Percentiles rank a stretch among this genome's conserved stretches.
Conservation (phyloP, 1,140 invertebrate species). For the Hyposmocoma kahamanoa region DNA sequence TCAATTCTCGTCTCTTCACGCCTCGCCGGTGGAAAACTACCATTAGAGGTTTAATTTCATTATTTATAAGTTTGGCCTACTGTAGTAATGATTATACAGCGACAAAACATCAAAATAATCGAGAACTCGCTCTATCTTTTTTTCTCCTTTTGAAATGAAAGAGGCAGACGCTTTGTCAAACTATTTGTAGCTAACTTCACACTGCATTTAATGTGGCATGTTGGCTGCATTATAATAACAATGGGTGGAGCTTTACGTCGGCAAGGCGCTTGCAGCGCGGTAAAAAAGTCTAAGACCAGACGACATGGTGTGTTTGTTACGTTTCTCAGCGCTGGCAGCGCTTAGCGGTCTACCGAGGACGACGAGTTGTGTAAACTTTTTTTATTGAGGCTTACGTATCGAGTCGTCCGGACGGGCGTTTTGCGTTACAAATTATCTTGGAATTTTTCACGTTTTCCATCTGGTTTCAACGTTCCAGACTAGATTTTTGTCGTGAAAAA, state of each 20-base stretch:
- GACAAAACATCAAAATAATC: too few species aligned
- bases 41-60: too few species aligned
- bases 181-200: conserved; percentile 38
- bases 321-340: conserved; percentile 1
- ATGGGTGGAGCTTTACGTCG: conserved; percentile 35
- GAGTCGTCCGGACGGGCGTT: conserved; percentile 39
- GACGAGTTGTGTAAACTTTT: conserved; percentile 60
- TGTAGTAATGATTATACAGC: too few species aligned
- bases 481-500: not conserved
- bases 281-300: not conserved
- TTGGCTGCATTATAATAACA: conserved; percentile 71
- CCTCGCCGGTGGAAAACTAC: too few species aligned
- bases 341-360: conserved; percentile 21
- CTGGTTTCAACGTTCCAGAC: conserved; percentile 8
- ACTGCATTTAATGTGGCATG: conserved; percentile 46
- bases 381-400: conserved; percentile 62
- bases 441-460: conserved; percentile 22
- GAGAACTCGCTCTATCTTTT: too few species aligned
- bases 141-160: too few species aligned
- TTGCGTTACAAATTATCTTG: conserved; percentile 17
- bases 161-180: too few species aligned
- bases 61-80: too few species aligned
- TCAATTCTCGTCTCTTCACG: too few species aligned
- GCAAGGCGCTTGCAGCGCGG: conserved; percentile 35
- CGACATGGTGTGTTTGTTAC: conserved; percentile 4